phyloP scores from a whole-genome alignment of 2,113 vertebrate species.

The Gila orcuttii region DNA sequence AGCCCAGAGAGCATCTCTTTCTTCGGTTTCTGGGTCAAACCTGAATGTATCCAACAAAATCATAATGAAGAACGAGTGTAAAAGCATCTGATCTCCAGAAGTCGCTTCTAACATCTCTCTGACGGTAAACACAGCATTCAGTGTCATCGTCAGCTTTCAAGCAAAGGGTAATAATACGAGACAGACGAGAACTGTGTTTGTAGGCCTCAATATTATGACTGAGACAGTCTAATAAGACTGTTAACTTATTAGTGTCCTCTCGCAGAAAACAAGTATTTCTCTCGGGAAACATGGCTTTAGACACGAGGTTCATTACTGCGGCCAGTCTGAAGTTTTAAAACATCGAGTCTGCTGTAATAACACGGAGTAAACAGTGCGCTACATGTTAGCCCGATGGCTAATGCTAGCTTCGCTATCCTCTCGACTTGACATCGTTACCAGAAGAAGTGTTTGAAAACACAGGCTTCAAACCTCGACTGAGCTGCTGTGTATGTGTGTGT shows the following conservation, averaged over 20 bases:
- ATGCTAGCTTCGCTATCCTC: not conserved
- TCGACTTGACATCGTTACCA: not conserved
- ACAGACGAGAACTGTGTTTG: no score
- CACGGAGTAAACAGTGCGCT: not conserved
- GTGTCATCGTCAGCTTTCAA: not conserved
- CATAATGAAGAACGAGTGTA: not conserved
- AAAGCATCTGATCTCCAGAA: not conserved
- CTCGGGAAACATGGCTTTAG: not conserved
- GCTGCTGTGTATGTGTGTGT: not conserved
- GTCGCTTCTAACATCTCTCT: not conserved
- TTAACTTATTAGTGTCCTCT: not conserved
- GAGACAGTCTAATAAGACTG: no score
- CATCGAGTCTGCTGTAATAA: not conserved
- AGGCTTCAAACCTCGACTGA: not conserved
- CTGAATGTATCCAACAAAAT: not conserved
- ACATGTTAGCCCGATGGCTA: not conserved
- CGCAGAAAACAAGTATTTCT: not conserved
- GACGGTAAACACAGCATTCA: not conserved
- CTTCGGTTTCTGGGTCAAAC: not conserved
- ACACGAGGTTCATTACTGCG: not conserved
- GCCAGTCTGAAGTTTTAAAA: not conserved
- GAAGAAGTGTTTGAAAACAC: not conserved
- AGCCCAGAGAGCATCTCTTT: not conserved
- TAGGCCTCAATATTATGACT: constrained; percentile 9
- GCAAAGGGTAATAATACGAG: no score